Evolutionary conservation across 2,113 vertebrate genomes (phyloP).

Genomic region (Hypomesus transpacificus): DNA sequence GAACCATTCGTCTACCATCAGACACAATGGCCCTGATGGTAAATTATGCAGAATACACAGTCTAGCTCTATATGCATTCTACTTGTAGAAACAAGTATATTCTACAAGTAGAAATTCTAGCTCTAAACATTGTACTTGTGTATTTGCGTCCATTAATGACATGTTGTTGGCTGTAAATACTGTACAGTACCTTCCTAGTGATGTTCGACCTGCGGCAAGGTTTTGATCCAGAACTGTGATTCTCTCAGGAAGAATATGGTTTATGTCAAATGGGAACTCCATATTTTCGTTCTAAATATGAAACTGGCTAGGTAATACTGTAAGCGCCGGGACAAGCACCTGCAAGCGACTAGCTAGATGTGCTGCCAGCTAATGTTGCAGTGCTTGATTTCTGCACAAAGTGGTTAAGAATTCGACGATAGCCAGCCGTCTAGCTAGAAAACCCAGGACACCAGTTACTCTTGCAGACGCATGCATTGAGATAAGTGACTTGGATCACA

Average conservation of each 20-base stretch:
- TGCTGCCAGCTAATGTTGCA: neutral
- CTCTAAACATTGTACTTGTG: neutral
- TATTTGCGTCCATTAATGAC: neutral
- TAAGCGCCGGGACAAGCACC: neutral
- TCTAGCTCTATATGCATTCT: neutral
- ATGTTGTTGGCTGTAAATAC: neutral
- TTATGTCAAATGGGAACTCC: conserved; percentile 72
- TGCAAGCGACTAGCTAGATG: too few species aligned
- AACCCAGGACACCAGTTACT: conserved; percentile 6
- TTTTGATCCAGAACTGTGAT: conserved; percentile 69
- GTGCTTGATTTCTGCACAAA: too few species aligned
- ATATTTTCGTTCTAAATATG: conserved; percentile 27
- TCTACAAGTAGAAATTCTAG: too few species aligned
- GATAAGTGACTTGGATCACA: too few species aligned
- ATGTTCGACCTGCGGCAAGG: conserved; percentile 52
- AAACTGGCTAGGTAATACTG: neutral
- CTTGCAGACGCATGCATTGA: too few species aligned
- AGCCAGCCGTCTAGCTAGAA: neutral
- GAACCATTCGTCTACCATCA: too few species aligned
- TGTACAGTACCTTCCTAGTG: conserved; percentile 59
- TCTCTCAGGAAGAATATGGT: conserved; percentile 65
- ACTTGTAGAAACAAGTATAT: too few species aligned
- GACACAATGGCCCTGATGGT: too few species aligned
- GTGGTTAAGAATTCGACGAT: too few species aligned
- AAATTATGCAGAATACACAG: too few species aligned